A percentile compares a stretch with the other conserved stretches of the same genome.
Conservation (phyloP, 2,797 vertebrate genomes). For the Fistularia tabacaria region DNA sequence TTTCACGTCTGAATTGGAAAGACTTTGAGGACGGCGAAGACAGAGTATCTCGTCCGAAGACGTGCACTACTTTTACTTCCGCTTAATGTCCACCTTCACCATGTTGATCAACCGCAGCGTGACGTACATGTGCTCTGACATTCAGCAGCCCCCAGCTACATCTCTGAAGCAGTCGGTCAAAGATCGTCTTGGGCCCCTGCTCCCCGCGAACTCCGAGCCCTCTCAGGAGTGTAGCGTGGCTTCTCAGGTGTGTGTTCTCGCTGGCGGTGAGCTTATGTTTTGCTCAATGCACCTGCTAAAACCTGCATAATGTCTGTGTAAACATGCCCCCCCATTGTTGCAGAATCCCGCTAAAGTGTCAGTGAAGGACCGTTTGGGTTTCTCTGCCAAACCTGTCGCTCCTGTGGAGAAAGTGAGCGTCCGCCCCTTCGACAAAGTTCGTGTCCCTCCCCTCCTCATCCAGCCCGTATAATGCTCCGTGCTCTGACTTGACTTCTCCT, state of each 20-base stretch:
- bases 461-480: not conserved
- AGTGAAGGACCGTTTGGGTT: constrained; percentile 91
- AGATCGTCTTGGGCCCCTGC: constrained; percentile 89
- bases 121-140: constrained; percentile 23
- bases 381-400: constrained; percentile 82
- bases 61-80: no score
- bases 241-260: constrained; percentile 77
- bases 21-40: no score
- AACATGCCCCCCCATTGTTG: constrained; percentile 14
- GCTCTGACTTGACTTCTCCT: not conserved
- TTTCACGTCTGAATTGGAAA: no score
- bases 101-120: no score
- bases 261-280: constrained; percentile 2
- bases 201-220: constrained; percentile 79
- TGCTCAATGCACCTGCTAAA: constrained; percentile 18
- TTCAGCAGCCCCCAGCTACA: constrained; percentile 74
- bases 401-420: constrained; percentile 83
- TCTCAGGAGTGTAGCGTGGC: constrained; percentile 76
- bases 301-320: constrained; percentile 15
- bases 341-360: constrained; percentile 87
- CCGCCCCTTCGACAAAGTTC: not conserved
- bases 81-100: no score
- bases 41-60: no score
- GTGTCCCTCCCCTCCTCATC: not conserved
- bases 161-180: constrained; percentile 92